Evolutionary conservation across 2,888 invertebrate genomes (phyloP).

Genomic region (Stictocephala bisonia): DNA sequence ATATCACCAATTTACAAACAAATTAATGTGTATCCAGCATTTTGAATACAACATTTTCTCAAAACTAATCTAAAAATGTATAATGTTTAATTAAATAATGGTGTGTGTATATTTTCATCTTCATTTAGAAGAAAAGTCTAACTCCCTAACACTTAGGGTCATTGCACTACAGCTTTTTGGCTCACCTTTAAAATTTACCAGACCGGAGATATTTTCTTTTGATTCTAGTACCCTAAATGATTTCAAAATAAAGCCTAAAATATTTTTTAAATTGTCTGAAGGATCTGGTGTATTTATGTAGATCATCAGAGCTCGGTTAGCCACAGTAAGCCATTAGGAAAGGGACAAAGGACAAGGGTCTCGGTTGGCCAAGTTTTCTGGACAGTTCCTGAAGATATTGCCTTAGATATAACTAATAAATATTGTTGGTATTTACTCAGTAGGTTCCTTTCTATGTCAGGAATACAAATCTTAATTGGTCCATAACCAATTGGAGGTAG

Average conservation of each 20-base stretch:
- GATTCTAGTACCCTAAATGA: no score
- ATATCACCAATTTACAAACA: no score
- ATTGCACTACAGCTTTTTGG: no score
- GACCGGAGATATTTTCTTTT: no score
- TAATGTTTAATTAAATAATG: no score
- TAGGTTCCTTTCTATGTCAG: slow-evolving; percentile 13
- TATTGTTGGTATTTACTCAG: slow-evolving; percentile 39
- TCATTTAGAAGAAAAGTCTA: no score
- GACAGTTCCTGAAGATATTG: slow-evolving; percentile 6
- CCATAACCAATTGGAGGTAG: slow-evolving; percentile 4
- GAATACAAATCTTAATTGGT: slow-evolving; percentile 3
- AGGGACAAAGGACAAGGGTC: slow-evolving; percentile 37
- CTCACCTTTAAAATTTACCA: no score
- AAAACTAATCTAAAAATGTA: no score
- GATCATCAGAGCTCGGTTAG: slow-evolving; percentile 30
- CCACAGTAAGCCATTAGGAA: slow-evolving; percentile 43
- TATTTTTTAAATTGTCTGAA: slow-evolving; percentile 54
- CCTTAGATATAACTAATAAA: slow-evolving; percentile 23
- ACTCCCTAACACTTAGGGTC: no score
- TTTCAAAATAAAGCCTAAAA: slow-evolving; percentile 48
- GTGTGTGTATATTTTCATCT: no score
- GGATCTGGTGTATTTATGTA: neutral
- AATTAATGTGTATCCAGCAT: no score
- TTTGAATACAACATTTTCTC: no score
- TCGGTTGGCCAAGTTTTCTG: slow-evolving; percentile 11